Evolutionary conservation across 2,888 invertebrate genomes (phyloP), one percentile per base, ranked within the genome.

Genomic region (Alloscopus bannaensis): DNA sequence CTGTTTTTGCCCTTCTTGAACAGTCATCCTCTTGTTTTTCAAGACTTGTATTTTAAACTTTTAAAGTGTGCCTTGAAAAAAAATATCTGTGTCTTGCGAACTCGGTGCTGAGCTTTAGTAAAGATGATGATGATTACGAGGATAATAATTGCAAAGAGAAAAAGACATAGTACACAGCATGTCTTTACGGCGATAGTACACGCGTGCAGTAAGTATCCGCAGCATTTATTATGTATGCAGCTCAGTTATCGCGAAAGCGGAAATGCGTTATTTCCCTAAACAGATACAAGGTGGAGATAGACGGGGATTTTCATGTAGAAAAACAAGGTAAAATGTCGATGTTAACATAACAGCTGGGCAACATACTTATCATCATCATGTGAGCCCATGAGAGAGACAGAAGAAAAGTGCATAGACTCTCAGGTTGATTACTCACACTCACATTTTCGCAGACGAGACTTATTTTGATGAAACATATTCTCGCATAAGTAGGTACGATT

Each of bases 201-300:
- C n/a, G n/a, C n/a, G n/a, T n/a, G n/a, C n/a, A n/a, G n/a, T n/a
- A n/a, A n/a, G n/a, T n/a, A n/a, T n/a, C n/a, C n/a, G 26, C 36
- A 50, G n/a, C 18, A 22, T 50, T 50, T 50, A 73, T 73, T 71
- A 71, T 50, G 71, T 71, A 71, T 60, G 42, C 72, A 73, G 42
- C 55, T 65, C 73, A 64, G 57, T 57, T 68, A 28, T 47, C 66
- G 45, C 65, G 52, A 71, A 72, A 28, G n/a, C 40, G 73, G 73
- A 75, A 75, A 66, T 75, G 66, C 73, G 73, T 75, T 75, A 75
- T 75, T 75, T 75, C 73, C 66, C 73, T 45, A 65, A 75, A 66
- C 29, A 69, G 45, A 57, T 70, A 59, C 57, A 70, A 42, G 16
- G 8, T 57, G 16, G 22, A 50, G 70, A 60, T 47, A 60, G 8